Percentiles rank a stretch among this genome's conserved stretches.
Evolutionary conservation across 2,113 vertebrate genomes (phyloP).

Genomic region (Callithrix jacchus): DNA sequence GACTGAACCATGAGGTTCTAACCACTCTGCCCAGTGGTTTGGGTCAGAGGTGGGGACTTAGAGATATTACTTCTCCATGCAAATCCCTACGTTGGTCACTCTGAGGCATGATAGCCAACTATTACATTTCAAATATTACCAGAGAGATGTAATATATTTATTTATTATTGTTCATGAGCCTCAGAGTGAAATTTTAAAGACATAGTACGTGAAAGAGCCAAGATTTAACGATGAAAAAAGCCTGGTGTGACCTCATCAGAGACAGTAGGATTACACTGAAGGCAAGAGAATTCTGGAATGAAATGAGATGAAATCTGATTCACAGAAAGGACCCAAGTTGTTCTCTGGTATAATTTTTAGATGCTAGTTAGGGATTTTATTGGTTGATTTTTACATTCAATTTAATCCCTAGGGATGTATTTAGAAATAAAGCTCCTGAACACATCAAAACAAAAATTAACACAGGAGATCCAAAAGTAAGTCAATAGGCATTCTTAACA

Average conservation of each 20-base stretch:
- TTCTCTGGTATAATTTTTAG: neutral
- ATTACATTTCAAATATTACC: neutral
- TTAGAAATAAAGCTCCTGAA: slow-evolving; percentile 55
- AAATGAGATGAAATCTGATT: neutral
- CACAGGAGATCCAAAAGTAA: slow-evolving; percentile 1
- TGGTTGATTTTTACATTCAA: slow-evolving; percentile 27
- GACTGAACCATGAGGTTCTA: neutral
- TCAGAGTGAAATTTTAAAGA: neutral
- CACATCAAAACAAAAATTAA: slow-evolving; percentile 26
- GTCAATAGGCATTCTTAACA: neutral
- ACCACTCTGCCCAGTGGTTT: neutral
- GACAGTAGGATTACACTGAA: neutral
- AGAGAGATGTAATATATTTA: neutral
- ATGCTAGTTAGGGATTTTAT: neutral
- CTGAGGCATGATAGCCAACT: neutral
- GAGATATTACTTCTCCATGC: neutral
- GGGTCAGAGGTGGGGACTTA: neutral
- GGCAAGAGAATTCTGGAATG: neutral
- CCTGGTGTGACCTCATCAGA: neutral
- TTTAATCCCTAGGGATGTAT: neutral
- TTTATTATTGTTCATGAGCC: neutral
- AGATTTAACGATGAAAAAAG: neutral
- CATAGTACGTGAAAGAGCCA: neutral
- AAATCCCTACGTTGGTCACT: neutral
- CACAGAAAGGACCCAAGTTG: neutral